Base-by-base conservation (phyloP, 92 coral and sea anemone genomes). In the Blastomussa wellsi region DNA sequence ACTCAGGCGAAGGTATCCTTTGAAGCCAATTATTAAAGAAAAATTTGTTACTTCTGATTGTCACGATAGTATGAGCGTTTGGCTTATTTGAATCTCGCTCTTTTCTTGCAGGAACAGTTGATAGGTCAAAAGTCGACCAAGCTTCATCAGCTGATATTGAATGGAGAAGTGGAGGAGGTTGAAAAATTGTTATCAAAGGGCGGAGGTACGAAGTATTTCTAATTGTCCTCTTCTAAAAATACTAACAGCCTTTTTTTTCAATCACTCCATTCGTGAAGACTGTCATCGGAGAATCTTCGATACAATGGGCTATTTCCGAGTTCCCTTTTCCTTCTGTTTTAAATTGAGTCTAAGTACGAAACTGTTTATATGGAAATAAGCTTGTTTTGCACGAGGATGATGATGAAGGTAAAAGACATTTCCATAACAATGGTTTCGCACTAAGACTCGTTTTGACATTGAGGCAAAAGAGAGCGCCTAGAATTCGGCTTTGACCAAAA, bases 141-240 rank as follows among this genome's bases (percentile, higher is more conserved):
- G 26, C 78, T 85, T 49, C 88, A 85, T 29, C 52, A 77, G 80
- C n/a, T 77, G 53, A 85, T 85, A 19, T 41, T 85, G 60, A 42
- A 36, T 16, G 88, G 88, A 68, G 60, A 85, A 7, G 82, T 66
- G 33, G 88, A 77, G 11, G 88, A 85, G 22, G 76, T 85, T 14
- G 83, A 77, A 24, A 85, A 85, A 67, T 47, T 85, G 2, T 48
- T 85, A 48, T 14, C 76, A 42, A 85, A 77, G 68, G 83, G 77
- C 4, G 73, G 77, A 77, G 72, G 88, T 85, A 77, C 33, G 77
- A 11, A 26, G 2, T 62, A 7, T 26, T 62, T 62, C 14, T 14
- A 10, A 51, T 51, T 22, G 24, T 57, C 16, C 1, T 57, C 65
- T 57, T 24, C 1, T 57, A 57, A 44, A 44, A 44, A 44, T 0